phyloP scores from a whole-genome alignment of 2,888 invertebrate species.

The Myathropa florea region DNA sequence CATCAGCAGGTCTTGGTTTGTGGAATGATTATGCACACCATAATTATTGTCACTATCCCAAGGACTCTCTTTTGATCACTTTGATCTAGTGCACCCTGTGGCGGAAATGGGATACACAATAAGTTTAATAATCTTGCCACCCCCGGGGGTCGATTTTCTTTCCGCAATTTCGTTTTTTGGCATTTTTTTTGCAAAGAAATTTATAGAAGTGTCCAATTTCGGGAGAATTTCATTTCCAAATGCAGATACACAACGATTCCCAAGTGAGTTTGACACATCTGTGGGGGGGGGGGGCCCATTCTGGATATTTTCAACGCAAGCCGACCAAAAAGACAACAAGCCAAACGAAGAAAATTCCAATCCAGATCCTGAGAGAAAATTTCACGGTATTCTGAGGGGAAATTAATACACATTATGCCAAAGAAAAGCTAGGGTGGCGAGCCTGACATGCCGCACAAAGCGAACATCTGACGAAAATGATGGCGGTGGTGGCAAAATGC shows the following conservation, averaged over 20 bases:
- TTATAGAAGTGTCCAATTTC: conserved; percentile 36
- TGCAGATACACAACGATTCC: not conserved
- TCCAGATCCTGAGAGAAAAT: not conserved
- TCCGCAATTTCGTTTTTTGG: not conserved
- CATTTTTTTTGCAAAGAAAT: not conserved
- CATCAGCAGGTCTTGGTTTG: not conserved
- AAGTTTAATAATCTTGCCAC: conserved; percentile 6
- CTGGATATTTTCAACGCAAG: conserved; percentile 1
- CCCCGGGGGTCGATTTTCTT: not conserved
- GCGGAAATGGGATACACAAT: not conserved
- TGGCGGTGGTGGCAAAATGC: conserved; percentile 2
- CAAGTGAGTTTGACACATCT: conserved; percentile 22
- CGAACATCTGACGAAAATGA: conserved; percentile 19
- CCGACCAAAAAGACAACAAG: not conserved
- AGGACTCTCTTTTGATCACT: not conserved
- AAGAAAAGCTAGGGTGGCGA: not conserved
- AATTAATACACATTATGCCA: conserved; percentile 46
- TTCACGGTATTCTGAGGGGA: conserved; percentile 36
- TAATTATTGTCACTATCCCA: not conserved
- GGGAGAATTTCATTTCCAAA: conserved; percentile 17
- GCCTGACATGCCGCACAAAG: not conserved
- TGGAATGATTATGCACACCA: not conserved
- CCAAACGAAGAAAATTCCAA: not conserved
- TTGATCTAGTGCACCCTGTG: conserved; percentile 28
- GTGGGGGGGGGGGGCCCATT: not conserved